Percentiles rank a stretch among this genome's conserved stretches.
phyloP scores from a whole-genome alignment of 2,888 invertebrate genomes.

The Conistra vaccinii region DNA sequence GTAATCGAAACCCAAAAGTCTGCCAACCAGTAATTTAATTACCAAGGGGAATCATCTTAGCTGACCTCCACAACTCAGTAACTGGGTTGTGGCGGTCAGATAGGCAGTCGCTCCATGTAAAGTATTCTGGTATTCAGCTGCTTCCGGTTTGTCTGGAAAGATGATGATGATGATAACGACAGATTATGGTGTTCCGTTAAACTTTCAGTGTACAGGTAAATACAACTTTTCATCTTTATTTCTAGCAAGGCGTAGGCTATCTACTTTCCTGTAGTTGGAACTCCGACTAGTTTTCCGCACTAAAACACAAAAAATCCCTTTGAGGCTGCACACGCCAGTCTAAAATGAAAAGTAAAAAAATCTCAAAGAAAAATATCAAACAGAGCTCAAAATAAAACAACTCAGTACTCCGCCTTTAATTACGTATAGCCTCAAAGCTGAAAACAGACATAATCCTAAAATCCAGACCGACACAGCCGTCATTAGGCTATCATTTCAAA shows the following conservation, averaged over 20 bases:
- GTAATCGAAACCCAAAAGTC: too few species aligned
- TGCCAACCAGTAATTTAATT: too few species aligned
- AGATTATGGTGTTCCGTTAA: not conserved
- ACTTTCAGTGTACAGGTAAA: not conserved
- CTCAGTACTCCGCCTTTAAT: slow-evolving; percentile 18
- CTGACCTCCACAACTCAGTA: too few species aligned
- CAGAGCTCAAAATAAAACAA: slow-evolving; percentile 17
- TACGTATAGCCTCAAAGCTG: slow-evolving; percentile 24
- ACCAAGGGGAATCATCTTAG: too few species aligned
- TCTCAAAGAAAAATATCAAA: slow-evolving; percentile 39
- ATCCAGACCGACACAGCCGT: slow-evolving; percentile 25
- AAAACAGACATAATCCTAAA: slow-evolving; percentile 46
- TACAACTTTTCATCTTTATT: not conserved
- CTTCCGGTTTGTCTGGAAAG: too few species aligned
- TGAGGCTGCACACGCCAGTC: not conserved
- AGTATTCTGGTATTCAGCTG: too few species aligned
- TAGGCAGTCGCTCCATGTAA: too few species aligned
- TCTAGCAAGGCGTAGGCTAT: not conserved
- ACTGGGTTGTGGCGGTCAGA: too few species aligned
- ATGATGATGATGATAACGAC: too few species aligned
- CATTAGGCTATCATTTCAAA: slow-evolving; percentile 49
- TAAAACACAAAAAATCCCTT: not conserved
- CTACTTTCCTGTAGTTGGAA: not conserved
- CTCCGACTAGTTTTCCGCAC: not conserved
- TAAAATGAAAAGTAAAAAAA: slow-evolving; percentile 26